Conservation (phyloP, 2,797 vertebrate genomes). For the Catharus ustulatus region DNA sequence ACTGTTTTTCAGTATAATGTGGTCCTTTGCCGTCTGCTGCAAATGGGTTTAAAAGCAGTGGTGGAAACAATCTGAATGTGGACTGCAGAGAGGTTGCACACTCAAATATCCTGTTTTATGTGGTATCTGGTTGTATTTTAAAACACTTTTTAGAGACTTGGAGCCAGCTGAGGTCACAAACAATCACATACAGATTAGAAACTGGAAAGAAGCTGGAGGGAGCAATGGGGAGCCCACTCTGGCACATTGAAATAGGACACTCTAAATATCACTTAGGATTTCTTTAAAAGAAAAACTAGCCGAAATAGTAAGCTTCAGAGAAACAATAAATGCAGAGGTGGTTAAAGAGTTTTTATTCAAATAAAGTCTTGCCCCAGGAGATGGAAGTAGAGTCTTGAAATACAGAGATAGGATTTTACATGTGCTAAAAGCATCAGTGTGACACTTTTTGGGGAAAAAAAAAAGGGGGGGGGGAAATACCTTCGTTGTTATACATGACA, state of each 20-base stretch:
- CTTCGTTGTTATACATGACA: slow-evolving; percentile 66
- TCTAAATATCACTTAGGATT: slow-evolving; percentile 23
- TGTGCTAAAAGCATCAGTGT: slow-evolving; percentile 72
- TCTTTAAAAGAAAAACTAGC: slow-evolving; percentile 46
- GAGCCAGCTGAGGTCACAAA: slow-evolving; percentile 52
- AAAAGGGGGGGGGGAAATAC: neutral
- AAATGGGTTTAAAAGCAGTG: slow-evolving; percentile 28
- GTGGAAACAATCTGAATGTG: slow-evolving; percentile 35
- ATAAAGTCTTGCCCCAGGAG: slow-evolving; percentile 68
- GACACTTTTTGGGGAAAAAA: slow-evolving; percentile 45
- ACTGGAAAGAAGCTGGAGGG: neutral
- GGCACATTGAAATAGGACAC: slow-evolving; percentile 46
- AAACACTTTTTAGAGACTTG: slow-evolving; percentile 40
- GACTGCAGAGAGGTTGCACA: slow-evolving; percentile 9
- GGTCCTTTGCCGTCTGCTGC: neutral
- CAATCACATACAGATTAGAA: slow-evolving; percentile 50
- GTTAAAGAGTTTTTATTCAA: slow-evolving; percentile 66
- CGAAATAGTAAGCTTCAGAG: neutral
- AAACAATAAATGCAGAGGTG: slow-evolving; percentile 41
- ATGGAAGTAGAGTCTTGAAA: slow-evolving; percentile 51
- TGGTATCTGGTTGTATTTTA: slow-evolving; percentile 61
- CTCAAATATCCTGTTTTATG: slow-evolving; percentile 50
- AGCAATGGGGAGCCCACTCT: slow-evolving; percentile 13
- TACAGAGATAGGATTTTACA: slow-evolving; percentile 60
- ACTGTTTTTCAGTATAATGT: neutral